Evolutionary conservation across 2,113 vertebrate genomes (phyloP), one percentile per base, ranked within the genome.

Genomic region (Zingel zingel): DNA sequence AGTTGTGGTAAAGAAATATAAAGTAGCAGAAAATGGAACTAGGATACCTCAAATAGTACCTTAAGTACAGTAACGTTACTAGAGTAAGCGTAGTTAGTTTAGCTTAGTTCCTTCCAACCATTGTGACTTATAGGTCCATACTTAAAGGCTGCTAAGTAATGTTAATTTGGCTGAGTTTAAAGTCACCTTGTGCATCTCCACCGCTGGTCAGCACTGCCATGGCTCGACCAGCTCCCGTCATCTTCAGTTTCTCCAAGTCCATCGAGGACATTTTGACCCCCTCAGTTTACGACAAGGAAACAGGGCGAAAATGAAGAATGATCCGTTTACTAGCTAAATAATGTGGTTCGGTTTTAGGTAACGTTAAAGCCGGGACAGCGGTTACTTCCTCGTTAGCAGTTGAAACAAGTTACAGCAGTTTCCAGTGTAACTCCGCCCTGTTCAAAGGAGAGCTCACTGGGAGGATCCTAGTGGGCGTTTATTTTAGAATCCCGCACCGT

Each of bases 131-230:
- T 43, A 69, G 15, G 21, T 15, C 48, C 16, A 18, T 15, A 18
- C 12, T 48, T 45, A 21, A 21, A 58, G 8, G n/a, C 16, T 4
- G 1, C 16, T 12, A 33, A 5, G 2, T 23, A 6, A 30, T 0
- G 14, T 0, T 0, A 25, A 0, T 0, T 5, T 0, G 5, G 4
- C 18, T n/a, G 36, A 18, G 19, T n/a, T 65, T 3, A 19, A 13
- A 50, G 88, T 90, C 93, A 98, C 97, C 98, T 97, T 99, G 97
- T 69, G 98, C 98, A 87, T 99, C 98, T 82, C 98, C 98, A 51
- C 98, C 97, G 90, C 98, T 98, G 74, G 98, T 99, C 84, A 99
- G 91, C 63, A 98, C 97, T 2, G 96, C 97, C 25, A 99, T 94
- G 79, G 97, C 96, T 82, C 96, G 95, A 39, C 98, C 98, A 57